A percentile compares a stretch with the other conserved stretches of the same genome.
Conservation (phyloP, 2,888 invertebrate genomes). For the Agrotis clavis region DNA sequence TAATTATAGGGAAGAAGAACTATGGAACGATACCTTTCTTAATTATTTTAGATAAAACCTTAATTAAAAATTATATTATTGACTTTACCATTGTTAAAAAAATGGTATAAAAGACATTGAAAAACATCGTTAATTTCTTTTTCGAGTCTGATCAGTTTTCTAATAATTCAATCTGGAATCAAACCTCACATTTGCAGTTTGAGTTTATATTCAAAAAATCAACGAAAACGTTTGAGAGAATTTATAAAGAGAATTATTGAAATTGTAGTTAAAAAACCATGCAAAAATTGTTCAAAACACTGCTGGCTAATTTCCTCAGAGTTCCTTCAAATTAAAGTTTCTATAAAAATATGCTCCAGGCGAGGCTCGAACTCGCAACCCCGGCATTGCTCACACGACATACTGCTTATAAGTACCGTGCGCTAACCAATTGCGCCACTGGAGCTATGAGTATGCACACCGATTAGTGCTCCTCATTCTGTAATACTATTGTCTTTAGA, state of each 20-base stretch:
- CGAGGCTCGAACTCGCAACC: conserved; percentile 70
- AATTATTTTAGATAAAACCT: too few species aligned
- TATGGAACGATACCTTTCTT: too few species aligned
- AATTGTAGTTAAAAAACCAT: neutral
- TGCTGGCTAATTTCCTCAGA: neutral
- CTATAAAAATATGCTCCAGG: conserved; percentile 65
- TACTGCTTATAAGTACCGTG: conserved; percentile 99
- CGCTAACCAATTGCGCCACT: conserved; percentile 99
- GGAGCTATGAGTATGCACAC: conserved; percentile 92
- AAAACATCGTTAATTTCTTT: too few species aligned
- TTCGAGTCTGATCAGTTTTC: too few species aligned
- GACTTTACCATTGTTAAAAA: too few species aligned
- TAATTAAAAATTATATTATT: too few species aligned
- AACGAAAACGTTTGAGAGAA: neutral
- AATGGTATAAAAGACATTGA: too few species aligned
- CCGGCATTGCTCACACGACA: conserved; percentile 74
- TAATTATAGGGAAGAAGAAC: too few species aligned
- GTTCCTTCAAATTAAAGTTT: neutral
- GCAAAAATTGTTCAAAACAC: neutral
- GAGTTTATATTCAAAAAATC: neutral
- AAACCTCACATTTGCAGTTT: neutral
- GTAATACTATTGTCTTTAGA: neutral
- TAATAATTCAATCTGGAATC: neutral
- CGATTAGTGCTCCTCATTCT: conserved; percentile 31
- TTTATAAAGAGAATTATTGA: too few species aligned